These are phyloP conservation scores for Thripadectes ignobilis DNA, from an alignment of 2,797 vertebrate species.

Conservation along the genomic window DNA sequence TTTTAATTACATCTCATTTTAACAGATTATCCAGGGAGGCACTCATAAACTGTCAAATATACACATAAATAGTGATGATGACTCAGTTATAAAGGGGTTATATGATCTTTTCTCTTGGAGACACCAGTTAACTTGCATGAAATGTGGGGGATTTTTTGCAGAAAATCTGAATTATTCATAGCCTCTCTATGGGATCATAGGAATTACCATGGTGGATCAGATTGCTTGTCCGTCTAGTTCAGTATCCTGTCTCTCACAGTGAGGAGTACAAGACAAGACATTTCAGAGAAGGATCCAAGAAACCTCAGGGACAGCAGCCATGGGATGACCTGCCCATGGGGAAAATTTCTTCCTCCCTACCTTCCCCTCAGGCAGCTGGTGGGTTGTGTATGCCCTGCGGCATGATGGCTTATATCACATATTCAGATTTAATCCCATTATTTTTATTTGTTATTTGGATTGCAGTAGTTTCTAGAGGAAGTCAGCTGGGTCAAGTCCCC, in stretches of 20 bases:
- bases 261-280: conserved; percentile 45
- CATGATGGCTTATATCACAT: background rate
- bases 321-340: conserved; percentile 36
- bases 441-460: conserved; percentile 64
- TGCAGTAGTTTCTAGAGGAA: conserved; percentile 9
- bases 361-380: conserved; percentile 47
- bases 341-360: background rate
- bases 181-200: conserved; percentile 32
- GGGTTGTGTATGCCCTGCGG: conserved; percentile 49
- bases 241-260: conserved; percentile 29
- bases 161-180: conserved; percentile 66
- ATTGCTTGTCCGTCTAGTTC: conserved; percentile 36
- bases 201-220: conserved; percentile 47
- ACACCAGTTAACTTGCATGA: conserved; percentile 17
- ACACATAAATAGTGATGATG: conserved; percentile 1
- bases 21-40: background rate
- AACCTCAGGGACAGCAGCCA: conserved; percentile 25
- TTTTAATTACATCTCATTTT: conserved; percentile 28
- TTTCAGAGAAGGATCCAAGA: conserved; percentile 49
- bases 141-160: conserved; percentile 6
- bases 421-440: conserved; percentile 64
- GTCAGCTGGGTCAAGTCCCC: conserved; percentile 53
- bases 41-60: conserved; percentile 18
- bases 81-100: background rate
- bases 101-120: conserved; percentile 31